Percentiles rank a stretch among this genome's conserved stretches.
These are phyloP conservation scores for Psilopsiagon aymara DNA, from an alignment of 2,113 vertebrate genomes.

Conservation along the genomic window DNA sequence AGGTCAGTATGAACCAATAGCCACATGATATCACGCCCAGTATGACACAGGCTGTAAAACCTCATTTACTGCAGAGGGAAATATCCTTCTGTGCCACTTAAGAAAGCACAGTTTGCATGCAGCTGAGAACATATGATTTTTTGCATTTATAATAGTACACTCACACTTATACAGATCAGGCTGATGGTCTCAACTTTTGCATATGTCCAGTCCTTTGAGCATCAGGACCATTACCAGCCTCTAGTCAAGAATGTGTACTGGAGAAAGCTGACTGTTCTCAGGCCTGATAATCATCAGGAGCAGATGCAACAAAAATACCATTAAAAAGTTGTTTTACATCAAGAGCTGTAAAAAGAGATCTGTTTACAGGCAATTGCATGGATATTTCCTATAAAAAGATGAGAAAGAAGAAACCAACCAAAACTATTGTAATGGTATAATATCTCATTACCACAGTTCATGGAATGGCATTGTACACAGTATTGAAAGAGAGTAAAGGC, in stretches of 20 bases:
- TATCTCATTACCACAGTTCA: not conserved
- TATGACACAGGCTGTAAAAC: not conserved
- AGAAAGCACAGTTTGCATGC: not conserved
- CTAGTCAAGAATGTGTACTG: not conserved
- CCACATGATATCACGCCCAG: no score
- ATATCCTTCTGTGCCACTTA: not conserved
- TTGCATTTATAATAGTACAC: not conserved
- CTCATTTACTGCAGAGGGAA: not conserved
- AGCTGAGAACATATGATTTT: not conserved
- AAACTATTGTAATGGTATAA: not conserved
- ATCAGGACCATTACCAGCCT: not conserved
- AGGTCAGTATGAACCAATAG: not conserved
- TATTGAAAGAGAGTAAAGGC: not conserved
- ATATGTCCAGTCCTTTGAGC: not conserved
- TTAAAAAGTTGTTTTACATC: not conserved
- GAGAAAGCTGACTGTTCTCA: not conserved
- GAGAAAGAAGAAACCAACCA: not conserved
- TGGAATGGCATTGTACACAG: not conserved
- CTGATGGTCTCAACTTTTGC: not conserved
- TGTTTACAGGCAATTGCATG: not conserved
- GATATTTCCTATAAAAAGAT: not conserved
- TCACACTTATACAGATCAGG: not conserved
- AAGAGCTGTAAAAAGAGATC: not conserved
- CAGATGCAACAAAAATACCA: not conserved
- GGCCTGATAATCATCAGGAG: not conserved